Evolutionary conservation across 2,888 invertebrate species (phyloP), one percentile per base, ranked within the genome.

Genomic region (Erebia ligea): DNA sequence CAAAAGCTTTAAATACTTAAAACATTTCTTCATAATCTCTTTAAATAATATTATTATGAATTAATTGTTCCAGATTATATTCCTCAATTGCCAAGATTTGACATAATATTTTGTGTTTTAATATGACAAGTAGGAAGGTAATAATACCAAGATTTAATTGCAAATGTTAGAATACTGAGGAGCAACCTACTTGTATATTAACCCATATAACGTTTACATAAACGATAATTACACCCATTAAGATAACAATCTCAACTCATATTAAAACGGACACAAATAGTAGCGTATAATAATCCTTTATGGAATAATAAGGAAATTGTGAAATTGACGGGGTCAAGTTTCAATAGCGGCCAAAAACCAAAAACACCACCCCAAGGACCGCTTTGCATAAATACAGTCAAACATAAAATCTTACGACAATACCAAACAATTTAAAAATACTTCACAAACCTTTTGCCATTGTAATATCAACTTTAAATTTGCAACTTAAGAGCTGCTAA

Each of bases 321-420:
- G 61, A 73, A 78, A 75, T 75, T 72, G 75, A 84, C 82, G 78
- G 88, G 87, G 88, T 89, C 90, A 87, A 88, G 87, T 88, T 91
- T 90, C 88, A 89, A 90, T 90, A 86, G 86, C 80, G 67, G 77
- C 83, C 85, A 86, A 89, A 91, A 90, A 91, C 90, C 91, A 85
- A 85, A 86, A 89, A 92, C 85, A 85, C 80, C 81, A 84, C 92
- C 92, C 92, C 77, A 72, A 88, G 91, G 92, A 86, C 84, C 83
- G 86, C 87, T 92, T 92, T 89, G 90, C 91, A 90, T 91, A 90
- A 91, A 88, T 86, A 87, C 86, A 82, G 84, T 80, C 81, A 81
- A 82, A 81, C 90, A 91, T 92, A 92, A 93, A 93, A 93, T 92
- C 92, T 93, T 92, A 93, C 87, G 92, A 91, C 87, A 84, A 82